Evolutionary conservation across 2,888 invertebrate genomes (phyloP), one percentile per base, ranked within the genome.

Genomic region (Epirrhoe alternata): DNA sequence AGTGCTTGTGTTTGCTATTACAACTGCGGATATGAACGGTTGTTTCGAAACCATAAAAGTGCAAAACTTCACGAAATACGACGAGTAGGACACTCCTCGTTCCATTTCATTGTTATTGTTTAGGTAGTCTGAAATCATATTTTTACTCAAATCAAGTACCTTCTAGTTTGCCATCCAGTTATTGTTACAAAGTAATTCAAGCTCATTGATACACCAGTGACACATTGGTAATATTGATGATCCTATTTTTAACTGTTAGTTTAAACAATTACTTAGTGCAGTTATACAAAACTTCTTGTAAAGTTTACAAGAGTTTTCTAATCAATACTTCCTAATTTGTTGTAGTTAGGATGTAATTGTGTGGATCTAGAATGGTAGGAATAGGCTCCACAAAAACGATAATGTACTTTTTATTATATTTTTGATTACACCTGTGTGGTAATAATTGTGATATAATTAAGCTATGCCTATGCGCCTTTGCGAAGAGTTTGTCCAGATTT

Each of bases 1-100:
- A 47, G 42, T 56, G 49, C 49, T 31, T 35, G 58, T 33, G 50
- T 50, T 50, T 17, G 49, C 17, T 56, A 7, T 24, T 6, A 47
- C 24, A 30, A 56, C 24, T 45, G 17, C 30, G 10, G 10, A 6
- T 38, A 38, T 38, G 3, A 38, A 10, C 38, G 10, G 38, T 10
- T 38, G 38, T 38, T 38, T 38, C 8, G 38, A 38, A 38, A 8
- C 38, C 8, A 7, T 10, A 8, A 12, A 12, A 10, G 12, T 10
- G 12, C 38, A 42, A 24, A 24, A 24, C 24, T 12, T 1, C 38
- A 12, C 38, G 38, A 1, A 0, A 12, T 12, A 42, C 38, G 12
- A 5, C 12, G 38, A 10, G 12, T 33, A 33, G 7, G 12, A 12
- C 10, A 4, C 12, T 12, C 3, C 7, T 8, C 6, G 17, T 16